Evolutionary conservation across 2,888 invertebrate genomes (phyloP), one percentile per base, ranked within the genome.

Genomic region (Torymus aiolomorphi): DNA sequence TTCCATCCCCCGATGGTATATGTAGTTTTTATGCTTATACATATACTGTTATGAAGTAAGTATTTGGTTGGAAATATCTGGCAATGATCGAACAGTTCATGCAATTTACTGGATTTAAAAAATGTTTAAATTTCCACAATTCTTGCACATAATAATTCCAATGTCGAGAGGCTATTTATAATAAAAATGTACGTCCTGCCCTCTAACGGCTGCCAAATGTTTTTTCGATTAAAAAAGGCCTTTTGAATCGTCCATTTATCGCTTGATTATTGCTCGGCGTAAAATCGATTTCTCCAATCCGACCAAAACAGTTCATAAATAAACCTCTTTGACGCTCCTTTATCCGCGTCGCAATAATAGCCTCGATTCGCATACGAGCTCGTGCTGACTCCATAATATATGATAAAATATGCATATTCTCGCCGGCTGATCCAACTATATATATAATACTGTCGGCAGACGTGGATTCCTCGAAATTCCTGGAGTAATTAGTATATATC

Each of bases 401-500:
- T 76, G 76, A n/a, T 57, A 76, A 76, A 70, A 56, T 76, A 76
- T 76, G 61, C 63, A 70, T 70, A 69, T 76, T 31, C 62, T 57
- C 56, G 54, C 31, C 49, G 42, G 31, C n/a, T 49, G 18, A 61
- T 59, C 59, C 16, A 56, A 73, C 73, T 59, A 75, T n/a, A n/a
- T n/a, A n/a, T n/a, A n/a, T 67, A 51, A 57, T 65, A 66, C n/a
- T 57, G 12, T 24, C 18, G n/a, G 65, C 52, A 18, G 42, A 56
- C 4, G 51, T 63, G 57, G 63, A 62, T 49, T 70, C 69, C 63
- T 49, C 70, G 70, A 57, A 76, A 76, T 76, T 13, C 24, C 70
- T n/a, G 2, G 18, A 67, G 13, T 10, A 10, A 59, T 51, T 71
- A 74, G 42, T 65, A 57, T 18, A 59, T 63, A n/a, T 11, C 14